Evolutionary conservation across 2,113 vertebrate species (phyloP), one percentile per base, ranked within the genome.

Genomic region (Mystacornis crossleyi): DNA sequence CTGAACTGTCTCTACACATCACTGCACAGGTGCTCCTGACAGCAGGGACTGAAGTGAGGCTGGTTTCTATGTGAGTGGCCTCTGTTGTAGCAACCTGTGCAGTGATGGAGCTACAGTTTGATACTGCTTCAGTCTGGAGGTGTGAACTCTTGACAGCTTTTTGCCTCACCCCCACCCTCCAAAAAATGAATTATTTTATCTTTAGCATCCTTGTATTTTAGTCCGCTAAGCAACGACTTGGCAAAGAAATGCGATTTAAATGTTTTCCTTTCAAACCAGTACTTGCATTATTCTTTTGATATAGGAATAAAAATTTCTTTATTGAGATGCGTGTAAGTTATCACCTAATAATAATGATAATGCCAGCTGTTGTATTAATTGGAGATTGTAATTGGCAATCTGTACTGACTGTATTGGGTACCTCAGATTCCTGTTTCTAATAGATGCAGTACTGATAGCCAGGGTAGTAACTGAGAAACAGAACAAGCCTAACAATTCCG

Each of bases 1-100:
- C 28, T 48, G 57, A n/a, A 1, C 38, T 6, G 1, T 31, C 18
- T 40, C 16, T 1, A 9, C 0, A 1, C 24, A 4, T 42, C 9
- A 1, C 36, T 61, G 9, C 2, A 1, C 23, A 28, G 57, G 5
- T 18, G 11, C 25, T 78, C 6, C 3, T 1, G 1, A 3, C 1
- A 7, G 45, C 48, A 55, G n/a, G 40, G 9, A 7, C 2, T 2
- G 43, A 13, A 43, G 18, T 2, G 1, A 60, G 71, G 16, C 33
- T 33, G 18, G 3, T 3, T 16, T 38, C 7, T 7, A 1, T 14
- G 23, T 18, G 17, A 47, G 31, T 11, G 16, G 15, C 4, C 8
- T 51, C 23, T 88, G 43, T 55, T 93, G 62, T 26, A n/a, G 62
- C 40, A 73, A 4, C 43, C 45, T 34, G 24, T 33, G 42, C 42